Evolutionary conservation across 1,140 invertebrate genomes (phyloP), one percentile per base, ranked within the genome.

Genomic region (Belonocnema kinseyi): DNA sequence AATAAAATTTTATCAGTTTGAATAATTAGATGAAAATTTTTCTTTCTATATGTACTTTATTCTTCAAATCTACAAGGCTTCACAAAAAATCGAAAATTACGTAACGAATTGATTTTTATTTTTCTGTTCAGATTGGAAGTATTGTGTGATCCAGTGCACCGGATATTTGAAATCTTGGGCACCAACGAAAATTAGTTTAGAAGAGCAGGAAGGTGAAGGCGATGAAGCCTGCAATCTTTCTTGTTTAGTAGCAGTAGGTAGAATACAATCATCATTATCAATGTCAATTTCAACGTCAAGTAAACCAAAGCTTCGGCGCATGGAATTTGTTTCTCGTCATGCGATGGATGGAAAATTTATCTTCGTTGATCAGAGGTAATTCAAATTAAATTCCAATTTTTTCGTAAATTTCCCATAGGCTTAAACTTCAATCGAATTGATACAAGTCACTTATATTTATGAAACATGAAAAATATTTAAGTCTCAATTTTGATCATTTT

Each of bases 321-420:
- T 91, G 71, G 97, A 99, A 92, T 99, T 99, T 85, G 97, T 99
- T 73, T 98, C 97, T 19, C 94, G 98, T 19, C 98, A 99, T 91
- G 96, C 96, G 21, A 95, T 97, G 79, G 98, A 99, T 85, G 98
- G 98, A 14, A 99, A 99, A 90, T 99, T 99, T 91, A 96, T 98
- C 17, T 99, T 99, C 93, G 97, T 99, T 21, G 98, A 99, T 91
- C 98, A 99, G 91, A 95, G 98, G 85, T 89, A 50, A 52, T 26
- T 74, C 17, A 1, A 19, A 53, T 12, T 14, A 50, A 50, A 53
- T 10, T 50, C 40, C 50, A 1, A 50, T 8, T 50, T 21, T 54
- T 19, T 54, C 1, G 17, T 3, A 1, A 56, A 56, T 54, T 17
- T 74, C 33, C 26, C 26, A 33, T 5, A 5, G 5, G 26, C 26